A percentile compares a stretch with the other conserved stretches of the same genome.
Conservation (phyloP, 2,888 invertebrate species). For the Drosophila bunnanda region DNA sequence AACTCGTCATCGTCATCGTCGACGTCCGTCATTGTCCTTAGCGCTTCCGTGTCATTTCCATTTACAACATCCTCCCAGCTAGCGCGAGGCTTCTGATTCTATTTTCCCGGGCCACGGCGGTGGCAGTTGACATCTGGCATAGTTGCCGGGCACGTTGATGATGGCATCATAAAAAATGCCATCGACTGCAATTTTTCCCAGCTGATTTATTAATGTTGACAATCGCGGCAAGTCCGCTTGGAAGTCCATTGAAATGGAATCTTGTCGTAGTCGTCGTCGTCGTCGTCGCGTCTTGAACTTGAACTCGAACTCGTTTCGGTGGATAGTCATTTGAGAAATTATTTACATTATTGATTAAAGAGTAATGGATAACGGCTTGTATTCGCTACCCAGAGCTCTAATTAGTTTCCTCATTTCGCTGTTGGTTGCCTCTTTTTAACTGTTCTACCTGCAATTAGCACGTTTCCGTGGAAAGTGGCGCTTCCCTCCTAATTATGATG, state of each 20-base stretch:
- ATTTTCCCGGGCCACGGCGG: constrained; percentile 19
- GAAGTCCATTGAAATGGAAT: neutral
- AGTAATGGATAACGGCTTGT: constrained; percentile 10
- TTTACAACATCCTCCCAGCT: constrained; percentile 27
- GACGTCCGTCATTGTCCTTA: constrained; percentile 50
- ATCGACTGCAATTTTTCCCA: constrained; percentile 45
- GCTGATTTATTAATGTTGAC: constrained; percentile 52
- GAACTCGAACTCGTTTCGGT: constrained; percentile 4
- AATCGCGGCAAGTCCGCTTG: constrained; percentile 13
- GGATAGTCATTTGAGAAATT: neutral
- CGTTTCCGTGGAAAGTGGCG: constrained; percentile 20
- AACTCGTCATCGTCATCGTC: constrained; percentile 39
- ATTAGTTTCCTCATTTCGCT: constrained; percentile 24
- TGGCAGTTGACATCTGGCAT: constrained; percentile 41
- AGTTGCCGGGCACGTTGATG: constrained; percentile 20
- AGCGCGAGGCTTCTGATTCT: constrained; percentile 14
- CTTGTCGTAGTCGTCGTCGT: neutral
- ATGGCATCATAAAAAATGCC: constrained; percentile 44
- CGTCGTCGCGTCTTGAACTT: constrained; percentile 14
- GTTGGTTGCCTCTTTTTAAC: constrained; percentile 4
- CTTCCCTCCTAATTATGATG: constrained; percentile 15
- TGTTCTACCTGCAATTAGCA: constrained; percentile 31
- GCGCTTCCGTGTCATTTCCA: constrained; percentile 53
- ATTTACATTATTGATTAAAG: constrained; percentile 15
- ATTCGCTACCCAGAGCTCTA: constrained; percentile 8